Percentiles rank a stretch among this genome's conserved stretches.
Conservation (phyloP, 2,888 invertebrate genomes). For the Masnerella sp. region DNA sequence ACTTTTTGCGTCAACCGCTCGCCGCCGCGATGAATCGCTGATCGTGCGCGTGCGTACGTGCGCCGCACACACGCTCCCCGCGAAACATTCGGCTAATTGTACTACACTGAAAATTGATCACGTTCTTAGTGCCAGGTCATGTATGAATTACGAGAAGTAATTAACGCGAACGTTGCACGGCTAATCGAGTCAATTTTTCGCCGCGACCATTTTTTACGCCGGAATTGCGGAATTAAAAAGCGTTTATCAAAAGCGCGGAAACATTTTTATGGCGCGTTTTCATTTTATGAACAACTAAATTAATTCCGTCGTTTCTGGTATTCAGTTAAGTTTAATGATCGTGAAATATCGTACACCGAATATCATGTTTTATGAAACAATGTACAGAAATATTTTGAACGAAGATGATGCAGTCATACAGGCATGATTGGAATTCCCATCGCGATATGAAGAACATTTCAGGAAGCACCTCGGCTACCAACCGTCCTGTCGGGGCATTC, state of each 20-base stretch:
- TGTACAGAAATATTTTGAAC: slow-evolving; percentile 18
- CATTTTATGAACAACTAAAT: too few species aligned
- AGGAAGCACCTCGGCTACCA: slow-evolving; percentile 13
- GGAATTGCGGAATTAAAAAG: too few species aligned
- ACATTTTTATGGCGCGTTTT: too few species aligned
- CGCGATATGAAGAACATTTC: slow-evolving; percentile 35
- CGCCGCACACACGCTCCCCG: slow-evolving; percentile 1
- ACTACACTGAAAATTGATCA: slow-evolving; percentile 17
- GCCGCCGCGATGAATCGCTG: background rate
- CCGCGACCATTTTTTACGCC: background rate
- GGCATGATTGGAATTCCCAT: slow-evolving; percentile 36
- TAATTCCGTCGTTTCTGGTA: too few species aligned
- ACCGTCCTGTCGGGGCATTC: slow-evolving; percentile 10
- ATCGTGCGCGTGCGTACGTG: slow-evolving; percentile 2
- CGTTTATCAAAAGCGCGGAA: too few species aligned
- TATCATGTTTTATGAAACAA: too few species aligned
- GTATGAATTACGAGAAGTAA: background rate
- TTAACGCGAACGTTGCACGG: background rate
- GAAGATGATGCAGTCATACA: slow-evolving; percentile 19
- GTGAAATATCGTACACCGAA: too few species aligned
- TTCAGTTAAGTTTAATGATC: too few species aligned
- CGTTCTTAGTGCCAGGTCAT: slow-evolving; percentile 18
- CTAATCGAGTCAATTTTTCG: slow-evolving; percentile 1
- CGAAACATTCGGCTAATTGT: slow-evolving; percentile 17
- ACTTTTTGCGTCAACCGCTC: slow-evolving; percentile 10